Base-by-base conservation (phyloP, 1,140 invertebrate species). In the Papilio glaucus region DNA sequence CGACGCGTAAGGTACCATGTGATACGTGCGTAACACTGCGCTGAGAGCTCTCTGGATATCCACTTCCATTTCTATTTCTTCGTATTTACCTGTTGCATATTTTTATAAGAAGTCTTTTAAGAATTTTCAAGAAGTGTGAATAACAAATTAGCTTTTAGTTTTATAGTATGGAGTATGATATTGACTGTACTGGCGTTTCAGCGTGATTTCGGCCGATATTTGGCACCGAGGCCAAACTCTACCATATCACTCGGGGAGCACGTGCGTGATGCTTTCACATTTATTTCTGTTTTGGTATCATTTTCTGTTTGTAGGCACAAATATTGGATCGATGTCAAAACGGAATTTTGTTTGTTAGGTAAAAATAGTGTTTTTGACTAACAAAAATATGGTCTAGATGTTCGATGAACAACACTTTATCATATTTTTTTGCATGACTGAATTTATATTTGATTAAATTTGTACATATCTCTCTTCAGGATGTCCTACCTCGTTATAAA, bases 251-350 rank as follows among this genome's bases (percentile, higher is more conserved):
- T 24, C 49, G 49, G 18, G 0, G 10, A 12, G 0, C 49, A 57
- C 49, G 49, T 57, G 49, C 1, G 9, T 7, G 49, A 24, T 24
- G n/a, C 42, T 41, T 41, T 41, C 13, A 41, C 39, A 41, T 41
- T 24, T 57, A 57, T 57, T 57, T 57, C 21, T 57, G 49, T 57
- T 57, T 57, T 57, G 49, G 49, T 57, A 57, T 24, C 10, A 57
- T 26, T 57, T 57, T 26, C 49, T 57, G 21, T 57, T 57, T 10
- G 49, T 24, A 18, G 21, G 1, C 4, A 57, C 29, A 33, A 33
- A 33, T 33, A 33, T 57, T 57, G 49, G 49, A 57, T 13, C 21
- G 21, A 57, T 57, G 49, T 24, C 49, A 57, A 57, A 57, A 57
- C 10, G 49, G 49, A 24, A 57, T 57, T 57, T 57, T 57, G 49